Percentiles rank a stretch among this genome's conserved stretches.
These are phyloP conservation scores for Carcharodon carcharias DNA, from an alignment of 2,797 vertebrate genomes.

Conservation along the genomic window DNA sequence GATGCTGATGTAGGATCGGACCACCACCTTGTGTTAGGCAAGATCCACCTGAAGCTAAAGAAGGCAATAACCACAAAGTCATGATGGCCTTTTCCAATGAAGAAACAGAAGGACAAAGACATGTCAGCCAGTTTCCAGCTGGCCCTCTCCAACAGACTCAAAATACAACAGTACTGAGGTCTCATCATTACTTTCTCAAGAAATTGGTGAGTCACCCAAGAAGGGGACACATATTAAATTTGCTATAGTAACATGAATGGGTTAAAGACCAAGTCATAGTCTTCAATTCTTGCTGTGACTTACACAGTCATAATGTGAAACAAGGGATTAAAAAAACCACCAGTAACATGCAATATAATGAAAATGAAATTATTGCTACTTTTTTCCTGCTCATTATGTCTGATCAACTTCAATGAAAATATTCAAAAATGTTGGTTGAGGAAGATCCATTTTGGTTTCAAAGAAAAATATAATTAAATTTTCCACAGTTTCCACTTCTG, in stretches of 20 bases:
- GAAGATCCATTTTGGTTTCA: neutral
- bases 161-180: neutral
- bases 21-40: no score
- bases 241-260: neutral
- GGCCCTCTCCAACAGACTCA: no score
- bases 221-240: neutral
- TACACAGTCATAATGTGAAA: neutral
- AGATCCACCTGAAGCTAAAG: no score
- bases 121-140: no score
- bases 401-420: neutral
- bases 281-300: neutral
- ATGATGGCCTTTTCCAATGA: no score
- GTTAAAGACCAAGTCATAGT: neutral
- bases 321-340: no score
- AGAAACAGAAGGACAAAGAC: no score
- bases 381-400: neutral
- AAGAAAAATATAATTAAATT: neutral
- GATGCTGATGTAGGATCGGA: no score
- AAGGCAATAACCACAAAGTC: no score
- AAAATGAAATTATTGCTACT: neutral
- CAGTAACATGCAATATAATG: neutral
- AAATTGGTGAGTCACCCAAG: neutral
- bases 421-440: neutral
- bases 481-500: neutral
- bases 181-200: neutral